These are phyloP conservation scores for Nibea albiflora DNA, from an alignment of 2,113 vertebrate species.

Conservation along the genomic window DNA sequence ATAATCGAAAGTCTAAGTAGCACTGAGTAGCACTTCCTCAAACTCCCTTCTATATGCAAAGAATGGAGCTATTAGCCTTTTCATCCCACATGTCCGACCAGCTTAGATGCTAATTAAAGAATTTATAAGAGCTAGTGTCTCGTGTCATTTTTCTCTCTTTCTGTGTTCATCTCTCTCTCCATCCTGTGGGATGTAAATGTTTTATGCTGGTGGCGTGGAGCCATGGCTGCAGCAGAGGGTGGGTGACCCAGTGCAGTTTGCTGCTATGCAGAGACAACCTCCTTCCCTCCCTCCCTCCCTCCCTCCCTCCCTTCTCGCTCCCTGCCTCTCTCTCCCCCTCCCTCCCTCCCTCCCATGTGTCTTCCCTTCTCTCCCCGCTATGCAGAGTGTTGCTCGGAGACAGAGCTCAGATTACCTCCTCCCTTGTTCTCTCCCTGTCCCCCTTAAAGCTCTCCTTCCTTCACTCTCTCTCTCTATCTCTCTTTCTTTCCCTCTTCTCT, in stretches of 20 bases:
- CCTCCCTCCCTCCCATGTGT: conserved; percentile 51
- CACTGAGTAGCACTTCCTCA: conserved; percentile 6
- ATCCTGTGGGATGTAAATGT: conserved; percentile 73
- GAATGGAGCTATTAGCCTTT: conserved; percentile 50
- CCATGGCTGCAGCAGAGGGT: conserved; percentile 82
- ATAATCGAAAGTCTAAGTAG: conserved; percentile 16
- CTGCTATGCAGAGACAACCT: conserved; percentile 84
- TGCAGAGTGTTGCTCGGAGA: conserved; percentile 71
- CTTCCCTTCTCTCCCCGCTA: conserved; percentile 53
- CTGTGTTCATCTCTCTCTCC: conserved; percentile 17
- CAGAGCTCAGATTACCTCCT: conserved; percentile 61
- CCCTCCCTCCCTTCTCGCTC: conserved; percentile 39
- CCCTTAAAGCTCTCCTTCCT: conserved; percentile 27
- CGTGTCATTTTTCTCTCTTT: conserved; percentile 5
- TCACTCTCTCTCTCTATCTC: conserved; percentile 30
- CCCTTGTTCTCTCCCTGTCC: not conserved
- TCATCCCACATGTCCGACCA: conserved; percentile 43
- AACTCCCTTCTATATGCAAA: conserved; percentile 30
- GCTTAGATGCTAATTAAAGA: conserved; percentile 45
- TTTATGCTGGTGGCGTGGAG: conserved; percentile 79
- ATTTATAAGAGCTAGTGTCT: conserved; percentile 40
- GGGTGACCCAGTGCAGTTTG: conserved; percentile 82
- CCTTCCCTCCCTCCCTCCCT: conserved; percentile 34
- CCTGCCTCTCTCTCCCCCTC: conserved; percentile 12
- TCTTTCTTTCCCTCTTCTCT: conserved; percentile 19